Evolutionary conservation across 2,113 vertebrate species (phyloP).

Genomic region (Ascaphus truei): DNA sequence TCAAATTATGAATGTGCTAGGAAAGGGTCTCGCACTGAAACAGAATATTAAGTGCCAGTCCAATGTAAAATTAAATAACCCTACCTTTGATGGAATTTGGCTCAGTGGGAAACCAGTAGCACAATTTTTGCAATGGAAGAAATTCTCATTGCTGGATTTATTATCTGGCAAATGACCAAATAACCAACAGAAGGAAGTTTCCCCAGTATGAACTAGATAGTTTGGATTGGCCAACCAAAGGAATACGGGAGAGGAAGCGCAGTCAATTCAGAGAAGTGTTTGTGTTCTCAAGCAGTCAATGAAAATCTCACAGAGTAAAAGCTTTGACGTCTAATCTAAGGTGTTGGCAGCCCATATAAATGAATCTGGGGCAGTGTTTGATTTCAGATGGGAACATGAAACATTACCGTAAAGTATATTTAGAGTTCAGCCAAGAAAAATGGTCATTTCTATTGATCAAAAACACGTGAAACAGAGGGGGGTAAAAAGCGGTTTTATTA

Average conservation of each 20-base stretch:
- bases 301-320: neutral
- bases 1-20: slow-evolving; percentile 1
- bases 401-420: neutral
- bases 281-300: neutral
- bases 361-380: neutral
- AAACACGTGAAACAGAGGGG: too few relatives aligned
- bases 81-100: slow-evolving; percentile 19
- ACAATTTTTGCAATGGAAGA: neutral
- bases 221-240: slow-evolving; percentile 37
- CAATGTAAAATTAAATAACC: slow-evolving; percentile 20
- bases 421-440: neutral
- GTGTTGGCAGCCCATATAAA: neutral
- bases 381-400: neutral
- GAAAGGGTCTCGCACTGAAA: slow-evolving; percentile 25
- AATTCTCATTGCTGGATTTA: slow-evolving; percentile 12
- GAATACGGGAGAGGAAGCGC: too few relatives aligned
- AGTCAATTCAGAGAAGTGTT: neutral
- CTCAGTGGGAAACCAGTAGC: neutral
- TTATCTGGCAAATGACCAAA: slow-evolving; percentile 27
- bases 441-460: neutral
- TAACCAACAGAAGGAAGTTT: neutral
- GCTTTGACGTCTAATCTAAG: neutral
- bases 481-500: neutral
- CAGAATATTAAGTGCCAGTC: slow-evolving; percentile 28
- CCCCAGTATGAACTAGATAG: neutral